A percentile compares a stretch with the other conserved stretches of the same genome.
phyloP scores from a whole-genome alignment of 30 jellyfish, hydroid and myxozoan genomes.

The Turritopsis dohrnii region DNA sequence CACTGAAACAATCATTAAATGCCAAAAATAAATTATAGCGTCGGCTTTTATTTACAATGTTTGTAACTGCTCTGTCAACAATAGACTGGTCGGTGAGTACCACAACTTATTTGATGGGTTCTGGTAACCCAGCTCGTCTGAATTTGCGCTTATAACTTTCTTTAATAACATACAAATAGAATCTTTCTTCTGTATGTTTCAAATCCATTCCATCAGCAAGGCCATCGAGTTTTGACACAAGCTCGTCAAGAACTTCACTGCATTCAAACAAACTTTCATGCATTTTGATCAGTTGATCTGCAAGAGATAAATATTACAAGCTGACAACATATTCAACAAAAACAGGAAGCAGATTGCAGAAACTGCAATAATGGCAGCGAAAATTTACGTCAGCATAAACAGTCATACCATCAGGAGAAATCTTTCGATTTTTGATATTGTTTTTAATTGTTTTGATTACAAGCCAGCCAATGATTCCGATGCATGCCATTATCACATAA shows the following conservation, averaged over 20 bases:
- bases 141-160: neutral
- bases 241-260: too few relatives aligned
- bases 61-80: too few relatives aligned
- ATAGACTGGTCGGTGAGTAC: too few relatives aligned
- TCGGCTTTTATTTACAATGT: neutral
- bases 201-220: neutral
- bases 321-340: too few relatives aligned
- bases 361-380: neutral
- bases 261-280: too few relatives aligned
- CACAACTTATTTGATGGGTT: neutral
- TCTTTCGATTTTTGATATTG: neutral
- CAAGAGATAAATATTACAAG: neutral
- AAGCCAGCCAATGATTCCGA: slow-evolving; percentile 7
- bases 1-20: too few relatives aligned
- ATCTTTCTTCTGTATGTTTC: neutral
- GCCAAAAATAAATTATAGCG: neutral
- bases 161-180: neutral
- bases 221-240: too few relatives aligned
- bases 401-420: slow-evolving; percentile 3
- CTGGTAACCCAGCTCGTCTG: neutral
- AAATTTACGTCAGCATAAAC: too few relatives aligned
- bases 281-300: too few relatives aligned
- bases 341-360: too few relatives aligned
- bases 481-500: neutral
- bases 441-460: neutral